A percentile compares a stretch with the other conserved stretches of the same genome.
Conservation (phyloP, 2,888 invertebrate genomes). For the Caenorhabditis wallacei region DNA sequence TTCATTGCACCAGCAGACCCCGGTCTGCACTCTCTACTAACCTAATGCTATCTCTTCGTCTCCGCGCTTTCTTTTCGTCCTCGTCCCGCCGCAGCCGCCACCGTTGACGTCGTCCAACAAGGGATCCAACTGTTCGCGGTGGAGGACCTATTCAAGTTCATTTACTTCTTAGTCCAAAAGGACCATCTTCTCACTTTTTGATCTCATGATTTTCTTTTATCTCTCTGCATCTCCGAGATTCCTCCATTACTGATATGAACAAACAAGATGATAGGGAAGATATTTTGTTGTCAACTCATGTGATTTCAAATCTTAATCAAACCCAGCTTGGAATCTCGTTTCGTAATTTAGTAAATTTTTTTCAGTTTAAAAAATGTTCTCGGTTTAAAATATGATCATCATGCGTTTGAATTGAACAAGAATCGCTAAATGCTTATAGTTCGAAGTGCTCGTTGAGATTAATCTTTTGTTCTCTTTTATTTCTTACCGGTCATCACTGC, state of each 20-base stretch:
- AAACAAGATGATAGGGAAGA: slow-evolving; percentile 36
- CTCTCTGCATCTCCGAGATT: neutral
- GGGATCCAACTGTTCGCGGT: slow-evolving; percentile 5
- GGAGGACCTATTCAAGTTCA: slow-evolving; percentile 19
- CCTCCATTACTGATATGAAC: slow-evolving; percentile 3
- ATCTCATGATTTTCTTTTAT: neutral
- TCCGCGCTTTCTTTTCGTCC: slow-evolving; percentile 13
- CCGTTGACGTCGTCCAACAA: neutral
- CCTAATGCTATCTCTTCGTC: slow-evolving; percentile 44
- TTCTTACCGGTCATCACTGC: too few relatives aligned
- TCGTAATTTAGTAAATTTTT: too few relatives aligned
- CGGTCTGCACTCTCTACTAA: slow-evolving; percentile 57
- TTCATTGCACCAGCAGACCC: slow-evolving; percentile 15
- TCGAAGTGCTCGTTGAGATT: too few relatives aligned
- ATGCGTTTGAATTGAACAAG: too few relatives aligned
- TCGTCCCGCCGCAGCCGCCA: slow-evolving; percentile 7
- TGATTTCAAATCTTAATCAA: neutral
- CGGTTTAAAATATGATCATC: too few relatives aligned
- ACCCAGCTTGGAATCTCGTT: too few relatives aligned
- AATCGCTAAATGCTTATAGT: too few relatives aligned
- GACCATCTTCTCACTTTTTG: neutral
- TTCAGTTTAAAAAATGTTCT: neutral
- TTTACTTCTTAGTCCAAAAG: neutral
- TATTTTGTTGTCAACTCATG: slow-evolving; percentile 30
- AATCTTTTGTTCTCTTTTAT: too few relatives aligned